A percentile compares a stretch with the other conserved stretches of the same genome.
These are phyloP conservation scores for Siniperca scherzeri DNA, from an alignment of 2,797 vertebrate species.

Conservation along the genomic window DNA sequence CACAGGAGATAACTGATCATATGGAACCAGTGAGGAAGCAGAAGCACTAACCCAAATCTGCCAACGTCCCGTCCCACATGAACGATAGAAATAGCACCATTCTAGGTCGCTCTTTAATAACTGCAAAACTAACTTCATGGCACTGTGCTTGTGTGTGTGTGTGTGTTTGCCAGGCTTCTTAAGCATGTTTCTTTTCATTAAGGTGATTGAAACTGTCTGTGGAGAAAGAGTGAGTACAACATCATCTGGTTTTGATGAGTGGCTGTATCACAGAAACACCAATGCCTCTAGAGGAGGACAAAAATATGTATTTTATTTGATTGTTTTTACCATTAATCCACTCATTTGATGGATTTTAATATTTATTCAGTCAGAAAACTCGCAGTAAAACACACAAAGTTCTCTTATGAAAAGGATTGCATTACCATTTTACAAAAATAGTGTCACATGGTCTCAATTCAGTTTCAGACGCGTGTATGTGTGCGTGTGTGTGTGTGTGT, in stretches of 20 bases:
- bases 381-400: background rate
- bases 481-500: constrained; percentile 9
- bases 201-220: constrained; percentile 16
- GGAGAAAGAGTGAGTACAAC: background rate
- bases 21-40: constrained; percentile 39
- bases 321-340: constrained; percentile 4
- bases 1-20: constrained; percentile 20
- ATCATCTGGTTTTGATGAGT: constrained; percentile 1
- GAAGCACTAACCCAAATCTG: constrained; percentile 74
- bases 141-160: constrained; percentile 7
- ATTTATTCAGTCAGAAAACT: constrained; percentile 3
- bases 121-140: constrained; percentile 54
- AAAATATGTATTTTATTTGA: background rate
- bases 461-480: background rate
- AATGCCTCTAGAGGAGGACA: background rate
- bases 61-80: constrained; percentile 64
- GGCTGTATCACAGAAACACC: background rate
- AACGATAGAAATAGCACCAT: constrained; percentile 71
- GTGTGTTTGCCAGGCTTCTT: constrained; percentile 4
- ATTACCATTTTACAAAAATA: background rate
- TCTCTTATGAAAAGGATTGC: background rate
- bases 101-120: constrained; percentile 73
- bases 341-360: background rate
- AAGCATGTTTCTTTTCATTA: constrained; percentile 34
- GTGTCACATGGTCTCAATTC: background rate